phyloP scores from a whole-genome alignment of 2,113 vertebrate genomes.

The Myocastor coypus region DNA sequence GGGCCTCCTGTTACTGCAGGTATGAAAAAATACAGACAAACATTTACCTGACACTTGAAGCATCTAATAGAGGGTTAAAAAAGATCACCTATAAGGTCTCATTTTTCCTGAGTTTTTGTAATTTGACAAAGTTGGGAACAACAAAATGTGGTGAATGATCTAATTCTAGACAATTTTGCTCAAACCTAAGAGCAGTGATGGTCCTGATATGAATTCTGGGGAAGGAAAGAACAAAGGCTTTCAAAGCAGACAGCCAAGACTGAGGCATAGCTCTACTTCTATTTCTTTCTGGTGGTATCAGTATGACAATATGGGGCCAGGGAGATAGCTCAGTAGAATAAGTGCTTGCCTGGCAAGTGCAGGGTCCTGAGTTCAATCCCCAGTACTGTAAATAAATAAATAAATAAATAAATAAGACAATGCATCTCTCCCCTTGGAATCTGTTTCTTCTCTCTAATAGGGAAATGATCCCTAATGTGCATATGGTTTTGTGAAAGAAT shows the following conservation, averaged over 20 bases:
- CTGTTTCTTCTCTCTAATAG: constrained; percentile 30
- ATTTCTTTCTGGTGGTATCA: neutral
- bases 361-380: no score
- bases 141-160: constrained; percentile 13
- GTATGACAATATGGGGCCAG: neutral
- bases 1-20: neutral
- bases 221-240: neutral
- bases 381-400: no score
- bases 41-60: constrained; percentile 56
- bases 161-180: neutral
- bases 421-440: neutral
- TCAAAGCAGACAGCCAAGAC: neutral
- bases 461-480: constrained; percentile 31
- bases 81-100: constrained; percentile 28
- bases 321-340: no score
- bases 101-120: constrained; percentile 23
- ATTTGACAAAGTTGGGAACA: constrained; percentile 58
- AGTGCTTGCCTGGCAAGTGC: no score
- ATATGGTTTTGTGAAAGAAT: constrained; percentile 43
- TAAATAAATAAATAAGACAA: neutral
- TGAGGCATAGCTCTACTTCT: neutral
- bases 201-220: neutral
- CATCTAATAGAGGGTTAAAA: constrained; percentile 30
- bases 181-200: constrained; percentile 20
- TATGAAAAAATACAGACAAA: constrained; percentile 39